phyloP scores from a whole-genome alignment of 2,113 vertebrate species.

The Ailurus styani region DNA sequence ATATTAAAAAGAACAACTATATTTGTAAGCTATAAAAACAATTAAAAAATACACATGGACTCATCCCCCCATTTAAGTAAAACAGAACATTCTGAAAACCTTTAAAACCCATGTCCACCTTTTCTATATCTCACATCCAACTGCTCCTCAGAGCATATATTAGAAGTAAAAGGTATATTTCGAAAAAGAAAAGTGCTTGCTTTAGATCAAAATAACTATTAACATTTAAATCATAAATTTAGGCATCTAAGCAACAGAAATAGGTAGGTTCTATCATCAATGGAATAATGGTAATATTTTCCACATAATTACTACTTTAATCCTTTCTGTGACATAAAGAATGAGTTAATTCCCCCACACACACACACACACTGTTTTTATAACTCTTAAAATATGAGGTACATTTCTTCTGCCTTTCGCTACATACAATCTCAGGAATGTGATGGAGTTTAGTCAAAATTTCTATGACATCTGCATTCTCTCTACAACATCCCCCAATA shows the following conservation, averaged over 20 bases:
- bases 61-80: constrained; percentile 8
- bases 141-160: not conserved
- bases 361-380: not conserved
- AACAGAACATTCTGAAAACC: constrained; percentile 4
- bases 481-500: not conserved
- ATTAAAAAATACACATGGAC: not conserved
- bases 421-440: not conserved
- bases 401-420: not conserved
- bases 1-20: not conserved
- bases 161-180: not conserved
- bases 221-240: constrained; percentile 12
- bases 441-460: not conserved
- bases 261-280: not conserved
- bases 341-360: not conserved
- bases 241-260: not conserved
- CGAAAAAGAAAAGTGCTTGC: constrained; percentile 6
- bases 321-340: constrained; percentile 1
- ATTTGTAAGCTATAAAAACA: constrained; percentile 1
- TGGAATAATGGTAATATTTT: not conserved
- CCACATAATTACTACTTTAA: constrained; percentile 23
- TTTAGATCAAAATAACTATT: constrained; percentile 26
- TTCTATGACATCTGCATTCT: not conserved
- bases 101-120: not conserved
- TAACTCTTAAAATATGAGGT: not conserved
- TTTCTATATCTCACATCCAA: not conserved